A percentile compares a stretch with the other conserved stretches of the same genome.
These are phyloP conservation scores for Aporophyla nigra DNA, from an alignment of 2,888 invertebrate genomes.

Conservation along the genomic window DNA sequence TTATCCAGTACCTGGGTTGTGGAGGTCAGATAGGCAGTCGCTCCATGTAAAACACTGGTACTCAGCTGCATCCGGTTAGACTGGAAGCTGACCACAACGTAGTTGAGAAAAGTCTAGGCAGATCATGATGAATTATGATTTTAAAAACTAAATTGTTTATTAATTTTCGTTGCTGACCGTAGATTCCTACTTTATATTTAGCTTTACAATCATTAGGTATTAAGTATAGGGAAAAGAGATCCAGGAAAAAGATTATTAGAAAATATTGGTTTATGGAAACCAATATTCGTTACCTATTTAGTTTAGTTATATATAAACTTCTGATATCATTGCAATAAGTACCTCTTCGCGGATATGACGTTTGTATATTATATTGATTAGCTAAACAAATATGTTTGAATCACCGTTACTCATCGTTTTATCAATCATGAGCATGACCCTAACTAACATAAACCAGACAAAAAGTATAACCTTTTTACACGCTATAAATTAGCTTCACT, in stretches of 20 bases:
- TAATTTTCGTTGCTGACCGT: not conserved
- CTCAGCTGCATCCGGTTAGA: no score
- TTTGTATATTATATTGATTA: constrained; percentile 19
- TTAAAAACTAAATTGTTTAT: not conserved
- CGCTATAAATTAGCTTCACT: no score
- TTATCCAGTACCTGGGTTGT: no score
- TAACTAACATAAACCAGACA: no score
- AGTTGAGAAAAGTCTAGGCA: no score
- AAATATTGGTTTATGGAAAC: not conserved
- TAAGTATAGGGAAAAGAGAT: not conserved
- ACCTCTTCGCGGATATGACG: constrained; percentile 35
- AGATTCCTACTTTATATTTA: not conserved
- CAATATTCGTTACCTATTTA: not conserved
- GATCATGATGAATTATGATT: not conserved
- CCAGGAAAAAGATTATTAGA: not conserved
- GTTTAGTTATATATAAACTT: constrained; percentile 26
- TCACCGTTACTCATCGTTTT: constrained; percentile 22
- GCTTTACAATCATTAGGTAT: not conserved
- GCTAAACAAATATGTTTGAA: constrained; percentile 38
- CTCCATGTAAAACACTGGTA: no score
- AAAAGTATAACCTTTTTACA: no score
- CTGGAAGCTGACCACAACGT: no score
- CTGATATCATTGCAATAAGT: constrained; percentile 32
- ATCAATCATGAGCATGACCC: not conserved
- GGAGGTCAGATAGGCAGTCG: no score